Percentiles rank a stretch among this genome's conserved stretches.
phyloP scores from a whole-genome alignment of 1,140 invertebrate species.

The Drosophila biarmipes region DNA sequence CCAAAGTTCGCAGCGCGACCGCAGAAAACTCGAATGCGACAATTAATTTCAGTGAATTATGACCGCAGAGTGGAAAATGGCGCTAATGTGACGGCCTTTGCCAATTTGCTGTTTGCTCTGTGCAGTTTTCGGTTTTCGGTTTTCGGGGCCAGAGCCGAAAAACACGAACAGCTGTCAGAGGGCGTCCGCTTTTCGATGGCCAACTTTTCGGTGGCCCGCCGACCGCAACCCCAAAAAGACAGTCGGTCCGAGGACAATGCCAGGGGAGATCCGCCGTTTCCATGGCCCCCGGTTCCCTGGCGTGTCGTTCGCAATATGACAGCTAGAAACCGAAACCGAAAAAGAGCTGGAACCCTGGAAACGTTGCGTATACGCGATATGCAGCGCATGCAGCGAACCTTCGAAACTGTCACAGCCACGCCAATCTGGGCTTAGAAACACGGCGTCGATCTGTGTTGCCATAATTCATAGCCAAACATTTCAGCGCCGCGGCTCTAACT shows the following conservation, averaged over 20 bases:
- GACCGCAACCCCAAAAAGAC: slow-evolving; percentile 45
- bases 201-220: slow-evolving; percentile 53
- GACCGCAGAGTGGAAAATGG: slow-evolving; percentile 70
- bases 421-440: slow-evolving; percentile 42
- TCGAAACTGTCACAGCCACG: slow-evolving; percentile 32
- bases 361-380: slow-evolving; percentile 65
- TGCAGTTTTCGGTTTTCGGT: slow-evolving; percentile 34
- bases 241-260: slow-evolving; percentile 4
- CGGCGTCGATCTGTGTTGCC: slow-evolving; percentile 42
- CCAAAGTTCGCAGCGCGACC: slow-evolving; percentile 29
- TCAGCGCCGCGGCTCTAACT: slow-evolving; percentile 33
- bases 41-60: slow-evolving; percentile 82
- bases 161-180: slow-evolving; percentile 76
- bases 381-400: slow-evolving; percentile 45
- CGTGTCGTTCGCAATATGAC: slow-evolving; percentile 71
- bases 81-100: slow-evolving; percentile 71
- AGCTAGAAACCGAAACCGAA: slow-evolving; percentile 38
- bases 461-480: slow-evolving; percentile 80
- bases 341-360: background rate
- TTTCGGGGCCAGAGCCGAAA: slow-evolving; percentile 33
- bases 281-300: slow-evolving; percentile 54
- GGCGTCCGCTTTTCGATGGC: slow-evolving; percentile 3
- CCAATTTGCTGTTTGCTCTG: slow-evolving; percentile 45
- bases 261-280: background rate
- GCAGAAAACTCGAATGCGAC: slow-evolving; percentile 63